Evolutionary conservation across 2,888 invertebrate genomes (phyloP).

Genomic region (Itoplectis maculator): DNA sequence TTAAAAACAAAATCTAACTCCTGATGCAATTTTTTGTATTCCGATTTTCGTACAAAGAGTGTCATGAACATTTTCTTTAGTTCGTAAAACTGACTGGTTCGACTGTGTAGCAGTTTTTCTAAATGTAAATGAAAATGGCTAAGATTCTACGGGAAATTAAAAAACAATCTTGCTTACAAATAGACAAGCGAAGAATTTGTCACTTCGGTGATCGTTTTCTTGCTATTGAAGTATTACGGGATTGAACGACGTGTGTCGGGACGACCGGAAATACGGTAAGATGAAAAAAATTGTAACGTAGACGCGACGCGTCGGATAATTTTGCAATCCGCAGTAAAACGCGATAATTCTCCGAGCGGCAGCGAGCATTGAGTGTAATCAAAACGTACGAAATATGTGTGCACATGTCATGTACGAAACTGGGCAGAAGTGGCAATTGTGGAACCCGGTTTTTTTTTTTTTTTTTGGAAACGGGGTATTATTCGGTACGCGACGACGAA

Average conservation of each 20-base stretch:
- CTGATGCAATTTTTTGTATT: not conserved
- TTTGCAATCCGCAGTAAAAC: constrained; percentile 6
- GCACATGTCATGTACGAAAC: constrained; percentile 21
- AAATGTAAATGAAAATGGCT: constrained; percentile 1
- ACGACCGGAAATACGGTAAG: not conserved
- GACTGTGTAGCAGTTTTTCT: not conserved
- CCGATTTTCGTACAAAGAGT: not conserved
- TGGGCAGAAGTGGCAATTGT: constrained; percentile 23
- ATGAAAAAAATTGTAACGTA: not conserved
- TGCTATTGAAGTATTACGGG: constrained; percentile 10
- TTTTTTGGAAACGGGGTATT: not conserved
- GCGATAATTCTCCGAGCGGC: constrained; percentile 2
- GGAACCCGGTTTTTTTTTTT: not conserved
- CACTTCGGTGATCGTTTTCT: not conserved
- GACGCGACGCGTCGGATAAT: constrained; percentile 6
- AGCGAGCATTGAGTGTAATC: constrained; percentile 61
- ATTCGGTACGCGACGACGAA: constrained; percentile 4
- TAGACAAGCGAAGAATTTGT: not conserved
- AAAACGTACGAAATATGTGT: constrained; percentile 52
- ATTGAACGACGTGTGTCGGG: constrained; percentile 4
- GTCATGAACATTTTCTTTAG: constrained; percentile 9
- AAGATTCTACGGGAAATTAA: not conserved
- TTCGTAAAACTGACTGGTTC: not conserved
- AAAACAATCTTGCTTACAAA: not conserved
- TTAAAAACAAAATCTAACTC: not conserved